Evolutionary conservation across 2,888 invertebrate genomes (phyloP).

Genomic region (Atethmia centrago): DNA sequence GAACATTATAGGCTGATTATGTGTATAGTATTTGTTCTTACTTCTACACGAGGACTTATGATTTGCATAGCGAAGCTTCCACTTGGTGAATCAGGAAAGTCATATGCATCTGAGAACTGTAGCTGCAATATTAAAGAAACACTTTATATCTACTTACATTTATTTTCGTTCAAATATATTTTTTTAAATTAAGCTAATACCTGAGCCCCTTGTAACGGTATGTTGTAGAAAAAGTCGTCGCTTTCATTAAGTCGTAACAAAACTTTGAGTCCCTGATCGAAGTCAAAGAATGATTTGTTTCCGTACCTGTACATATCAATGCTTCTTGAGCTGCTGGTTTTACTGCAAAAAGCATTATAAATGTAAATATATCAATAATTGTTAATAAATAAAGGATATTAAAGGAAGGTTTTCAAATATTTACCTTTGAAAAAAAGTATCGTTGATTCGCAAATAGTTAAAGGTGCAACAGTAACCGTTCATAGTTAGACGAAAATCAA

Average conservation of each 20-base stretch:
- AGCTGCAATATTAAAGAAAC: conserved; percentile 79
- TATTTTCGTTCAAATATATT: neutral
- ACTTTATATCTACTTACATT: neutral
- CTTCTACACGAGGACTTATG: conserved; percentile 83
- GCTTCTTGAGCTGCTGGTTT: conserved; percentile 66
- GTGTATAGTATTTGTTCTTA: conserved; percentile 66
- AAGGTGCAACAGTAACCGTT: conserved; percentile 91
- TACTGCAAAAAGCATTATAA: conserved; percentile 67
- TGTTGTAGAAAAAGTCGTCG: conserved; percentile 88
- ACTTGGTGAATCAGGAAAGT: conserved; percentile 91
- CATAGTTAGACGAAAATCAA: conserved; percentile 90
- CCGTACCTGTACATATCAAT: conserved; percentile 85
- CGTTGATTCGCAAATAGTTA: conserved; percentile 88
- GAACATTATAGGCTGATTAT: no score
- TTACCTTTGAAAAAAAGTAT: conserved; percentile 82
- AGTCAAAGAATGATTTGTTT: conserved; percentile 85
- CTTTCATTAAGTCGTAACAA: conserved; percentile 79
- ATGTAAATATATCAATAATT: neutral
- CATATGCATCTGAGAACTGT: conserved; percentile 89
- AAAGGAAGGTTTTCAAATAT: neutral
- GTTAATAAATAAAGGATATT: neutral
- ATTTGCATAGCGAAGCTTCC: conserved; percentile 89
- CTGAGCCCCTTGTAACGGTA: conserved; percentile 88
- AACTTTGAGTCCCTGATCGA: conserved; percentile 84
- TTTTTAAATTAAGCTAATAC: conserved; percentile 66